Evolutionary conservation across 2,888 invertebrate genomes (phyloP).

Genomic region (Cephus runcator): DNA sequence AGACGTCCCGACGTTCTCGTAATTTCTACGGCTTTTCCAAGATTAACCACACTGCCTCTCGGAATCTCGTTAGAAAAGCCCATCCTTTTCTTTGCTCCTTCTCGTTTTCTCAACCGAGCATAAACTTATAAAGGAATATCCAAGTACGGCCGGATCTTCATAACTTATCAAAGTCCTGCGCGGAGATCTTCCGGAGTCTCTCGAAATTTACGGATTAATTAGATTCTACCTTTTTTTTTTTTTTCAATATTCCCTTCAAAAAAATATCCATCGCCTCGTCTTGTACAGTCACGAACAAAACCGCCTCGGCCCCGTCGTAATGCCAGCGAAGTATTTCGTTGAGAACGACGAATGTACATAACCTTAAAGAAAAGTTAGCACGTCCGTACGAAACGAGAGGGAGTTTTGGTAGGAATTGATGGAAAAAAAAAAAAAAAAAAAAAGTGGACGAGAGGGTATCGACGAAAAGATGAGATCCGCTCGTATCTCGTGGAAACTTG

Average conservation of each 20-base stretch:
- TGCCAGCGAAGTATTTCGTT: background rate
- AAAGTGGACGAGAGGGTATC: constrained; percentile 14
- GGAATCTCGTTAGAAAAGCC: background rate
- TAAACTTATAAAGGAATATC: background rate
- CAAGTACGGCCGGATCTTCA: background rate
- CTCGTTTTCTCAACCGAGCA: background rate
- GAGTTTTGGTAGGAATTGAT: background rate
- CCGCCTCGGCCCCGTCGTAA: background rate
- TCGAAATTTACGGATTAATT: background rate
- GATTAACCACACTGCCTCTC: background rate
- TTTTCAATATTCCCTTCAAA: background rate
- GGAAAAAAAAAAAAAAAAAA: background rate
- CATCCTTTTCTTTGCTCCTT: background rate
- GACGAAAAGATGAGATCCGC: constrained; percentile 44
- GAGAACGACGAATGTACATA: background rate
- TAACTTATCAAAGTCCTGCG: background rate
- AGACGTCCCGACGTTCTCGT: background rate
- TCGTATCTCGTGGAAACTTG: constrained; percentile 45
- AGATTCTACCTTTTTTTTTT: background rate
- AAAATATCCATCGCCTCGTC: background rate
- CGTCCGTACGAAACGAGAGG: background rate
- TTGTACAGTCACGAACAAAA: background rate
- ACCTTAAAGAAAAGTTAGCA: background rate
- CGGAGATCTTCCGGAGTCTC: background rate
- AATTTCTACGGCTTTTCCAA: background rate